Evolutionary conservation across 1,140 invertebrate genomes (phyloP), one percentile per base, ranked within the genome.

Genomic region (Drosophila melanica): DNA sequence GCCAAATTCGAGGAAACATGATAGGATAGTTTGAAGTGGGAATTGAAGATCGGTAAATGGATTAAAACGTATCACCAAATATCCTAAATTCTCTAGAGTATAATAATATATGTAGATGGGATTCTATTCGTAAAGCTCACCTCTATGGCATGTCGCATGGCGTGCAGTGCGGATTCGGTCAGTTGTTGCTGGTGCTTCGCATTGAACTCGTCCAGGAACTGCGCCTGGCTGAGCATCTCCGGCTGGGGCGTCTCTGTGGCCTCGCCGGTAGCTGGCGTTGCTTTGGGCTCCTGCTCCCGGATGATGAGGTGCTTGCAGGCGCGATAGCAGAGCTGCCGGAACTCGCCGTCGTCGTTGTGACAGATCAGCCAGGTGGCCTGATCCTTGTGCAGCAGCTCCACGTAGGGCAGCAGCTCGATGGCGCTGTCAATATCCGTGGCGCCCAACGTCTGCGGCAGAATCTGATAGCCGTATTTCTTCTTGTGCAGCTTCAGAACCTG

Each of bases 391-490:
- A 81, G 44, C 0, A 91, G 74, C 74, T 92, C 91, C 2, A 92
- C 80, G 63, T 82, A 92, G 30, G 91, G 91, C 57, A 92, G 53
- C 18, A 90, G n/a, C 4, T 87, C 70, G 12, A 92, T 66, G 27
- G 81, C 91, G 39, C 68, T 67, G 6, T 23, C 23, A 41, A 92
- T 91, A 33, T 84, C 74, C 6, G 70, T 69, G 1, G 73, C 80
- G 0, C 91, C 91, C 33, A 92, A 60, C 0, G 90, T 81, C 30
- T 90, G 78, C 3, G 90, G 77, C 37, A 71, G 71, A 27, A 92
- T 91, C 55, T 92, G 86, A 57, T 92, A 92, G 23, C 91, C 91
- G 44, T 65, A 92, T 27, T 92, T 91, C 37, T 92, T 92, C 60
- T 92, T 92, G 57, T 92, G 91, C 30, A 92, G 55, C 41, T 74